Evolutionary conservation across 2,888 invertebrate species (phyloP).

Genomic region (Caenorhabditis virilis): DNA sequence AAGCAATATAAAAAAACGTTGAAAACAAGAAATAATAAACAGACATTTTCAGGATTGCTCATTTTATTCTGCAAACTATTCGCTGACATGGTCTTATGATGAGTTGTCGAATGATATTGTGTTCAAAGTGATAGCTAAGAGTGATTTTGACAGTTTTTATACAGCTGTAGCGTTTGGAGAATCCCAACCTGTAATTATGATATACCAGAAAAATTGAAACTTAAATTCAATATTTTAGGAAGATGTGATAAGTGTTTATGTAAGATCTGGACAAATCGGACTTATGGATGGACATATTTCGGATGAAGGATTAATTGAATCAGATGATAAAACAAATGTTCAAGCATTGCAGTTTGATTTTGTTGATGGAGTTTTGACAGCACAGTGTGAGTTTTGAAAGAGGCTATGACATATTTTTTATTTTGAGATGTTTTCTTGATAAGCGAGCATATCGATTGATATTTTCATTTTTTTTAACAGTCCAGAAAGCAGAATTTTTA

Average conservation of each 20-base stretch:
- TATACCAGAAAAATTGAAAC: constrained; percentile 2
- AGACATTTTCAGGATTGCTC: constrained; percentile 35
- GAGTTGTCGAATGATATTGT: constrained; percentile 50
- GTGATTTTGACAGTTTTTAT: constrained; percentile 42
- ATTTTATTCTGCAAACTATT: constrained; percentile 36
- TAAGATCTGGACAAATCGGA: constrained; percentile 49
- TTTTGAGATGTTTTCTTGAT: no score
- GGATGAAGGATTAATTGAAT: constrained; percentile 42
- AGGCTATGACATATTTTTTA: constrained; percentile 2
- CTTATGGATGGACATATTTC: constrained; percentile 47
- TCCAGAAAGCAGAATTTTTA: no score
- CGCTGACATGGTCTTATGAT: constrained; percentile 47
- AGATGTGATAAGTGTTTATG: constrained; percentile 51
- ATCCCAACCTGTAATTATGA: constrained; percentile 36
- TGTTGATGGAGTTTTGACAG: constrained; percentile 38
- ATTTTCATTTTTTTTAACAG: no score
- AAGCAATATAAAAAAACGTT: no score
- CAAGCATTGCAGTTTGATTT: constrained; percentile 49
- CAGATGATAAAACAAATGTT: constrained; percentile 51
- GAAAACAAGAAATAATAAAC: no score
- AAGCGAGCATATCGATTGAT: not conserved
- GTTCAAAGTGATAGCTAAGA: constrained; percentile 41
- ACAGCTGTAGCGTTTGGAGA: constrained; percentile 45
- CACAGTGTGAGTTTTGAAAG: constrained; percentile 32
- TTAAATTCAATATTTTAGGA: constrained; percentile 17